Evolutionary conservation across 2,888 invertebrate species (phyloP).

Genomic region (Heterodera filipjevi): DNA sequence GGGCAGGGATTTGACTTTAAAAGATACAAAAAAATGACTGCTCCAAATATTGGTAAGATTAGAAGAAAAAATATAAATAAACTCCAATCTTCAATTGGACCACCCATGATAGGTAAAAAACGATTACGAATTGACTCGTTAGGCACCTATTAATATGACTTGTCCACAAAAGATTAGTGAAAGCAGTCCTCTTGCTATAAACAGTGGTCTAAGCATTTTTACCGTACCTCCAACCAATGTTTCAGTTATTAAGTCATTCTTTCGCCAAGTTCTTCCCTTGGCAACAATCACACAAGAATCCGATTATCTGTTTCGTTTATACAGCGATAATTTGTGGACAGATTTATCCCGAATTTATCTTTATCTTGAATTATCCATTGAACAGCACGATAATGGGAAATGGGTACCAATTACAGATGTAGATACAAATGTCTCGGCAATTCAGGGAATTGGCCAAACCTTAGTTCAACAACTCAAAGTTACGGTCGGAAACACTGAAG

Average conservation of each 20-base stretch:
- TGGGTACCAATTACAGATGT: constrained; percentile 7
- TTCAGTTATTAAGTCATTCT: neutral
- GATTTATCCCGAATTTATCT: constrained; percentile 27
- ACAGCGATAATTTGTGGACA: constrained; percentile 30
- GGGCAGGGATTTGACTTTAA: constrained; percentile 23
- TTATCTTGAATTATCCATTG: constrained; percentile 21
- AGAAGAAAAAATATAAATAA: constrained; percentile 9
- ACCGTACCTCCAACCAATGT: constrained; percentile 32
- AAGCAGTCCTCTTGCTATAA: constrained; percentile 3
- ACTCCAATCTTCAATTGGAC: neutral
- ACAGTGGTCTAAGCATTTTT: constrained; percentile 22
- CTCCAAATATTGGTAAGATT: neutral
- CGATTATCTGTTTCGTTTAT: constrained; percentile 18
- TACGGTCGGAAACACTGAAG: too few species aligned
- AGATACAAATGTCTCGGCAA: neutral
- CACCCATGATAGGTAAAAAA: neutral
- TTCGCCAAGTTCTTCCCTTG: constrained; percentile 30
- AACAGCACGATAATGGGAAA: neutral
- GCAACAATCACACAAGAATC: constrained; percentile 25
- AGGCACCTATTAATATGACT: neutral
- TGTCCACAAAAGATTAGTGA: constrained; percentile 12
- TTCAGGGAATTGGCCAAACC: constrained; percentile 28
- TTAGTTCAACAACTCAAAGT: constrained; percentile 34
- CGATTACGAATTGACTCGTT: neutral
- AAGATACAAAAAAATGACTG: neutral